Percentiles rank a stretch among this genome's conserved stretches.
Conservation (phyloP, 2,888 invertebrate genomes). For the Coecobrya sp. region DNA sequence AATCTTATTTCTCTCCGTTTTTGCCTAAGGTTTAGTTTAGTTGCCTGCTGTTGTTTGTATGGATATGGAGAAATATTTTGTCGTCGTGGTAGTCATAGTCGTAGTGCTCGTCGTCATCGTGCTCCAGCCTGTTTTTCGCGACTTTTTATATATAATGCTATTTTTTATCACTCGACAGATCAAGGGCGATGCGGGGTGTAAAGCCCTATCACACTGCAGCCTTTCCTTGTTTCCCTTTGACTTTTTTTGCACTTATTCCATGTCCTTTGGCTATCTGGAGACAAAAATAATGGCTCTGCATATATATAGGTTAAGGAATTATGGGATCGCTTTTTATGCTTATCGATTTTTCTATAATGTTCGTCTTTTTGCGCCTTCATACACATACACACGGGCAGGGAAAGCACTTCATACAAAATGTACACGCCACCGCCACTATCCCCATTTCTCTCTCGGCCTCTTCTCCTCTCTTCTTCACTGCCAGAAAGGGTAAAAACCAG, state of each 20-base stretch:
- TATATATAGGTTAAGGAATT: conserved; percentile 76
- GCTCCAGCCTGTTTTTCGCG: conserved; percentile 36
- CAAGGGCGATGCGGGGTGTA: conserved; percentile 81
- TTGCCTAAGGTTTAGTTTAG: conserved; percentile 11
- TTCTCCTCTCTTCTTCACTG: background rate
- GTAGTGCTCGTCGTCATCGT: background rate
- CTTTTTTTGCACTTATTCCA: conserved; percentile 75
- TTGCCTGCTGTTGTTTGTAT: conserved; percentile 19
- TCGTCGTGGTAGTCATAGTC: background rate
- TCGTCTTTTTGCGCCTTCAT: conserved; percentile 28
- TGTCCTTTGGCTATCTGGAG: conserved; percentile 78
- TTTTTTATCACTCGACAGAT: conserved; percentile 82
- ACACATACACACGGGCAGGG: background rate
- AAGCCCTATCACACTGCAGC: conserved; percentile 75
- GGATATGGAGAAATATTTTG: background rate
- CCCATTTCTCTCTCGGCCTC: background rate
- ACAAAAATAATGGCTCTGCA: conserved; percentile 79
- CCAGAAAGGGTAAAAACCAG: background rate
- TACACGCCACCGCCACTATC: background rate
- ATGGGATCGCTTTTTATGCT: conserved; percentile 79
- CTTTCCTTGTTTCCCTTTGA: conserved; percentile 68
- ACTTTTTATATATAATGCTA: conserved; percentile 60
- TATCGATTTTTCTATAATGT: conserved; percentile 78
- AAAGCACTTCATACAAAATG: background rate
- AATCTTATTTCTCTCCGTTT: conserved; percentile 36